Percentiles rank a stretch among this genome's conserved stretches.
These are phyloP conservation scores for Papilio aristodemus DNA, from an alignment of 1,140 invertebrate species.

Conservation along the genomic window DNA sequence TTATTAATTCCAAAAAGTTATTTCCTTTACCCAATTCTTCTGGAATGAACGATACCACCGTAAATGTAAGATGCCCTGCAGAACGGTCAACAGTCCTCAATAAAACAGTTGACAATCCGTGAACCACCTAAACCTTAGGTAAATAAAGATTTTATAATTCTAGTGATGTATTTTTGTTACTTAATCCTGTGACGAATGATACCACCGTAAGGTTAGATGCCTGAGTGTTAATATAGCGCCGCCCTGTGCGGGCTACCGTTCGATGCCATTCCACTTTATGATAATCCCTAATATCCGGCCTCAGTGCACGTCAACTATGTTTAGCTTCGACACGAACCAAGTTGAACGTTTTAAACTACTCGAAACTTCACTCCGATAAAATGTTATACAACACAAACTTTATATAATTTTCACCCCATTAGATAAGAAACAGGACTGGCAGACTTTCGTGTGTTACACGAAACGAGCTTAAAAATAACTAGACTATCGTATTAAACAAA, in stretches of 20 bases:
- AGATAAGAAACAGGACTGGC: too few relatives aligned
- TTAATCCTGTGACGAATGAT: background rate
- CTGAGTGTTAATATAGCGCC: constrained; percentile 76
- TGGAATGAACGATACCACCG: too few relatives aligned
- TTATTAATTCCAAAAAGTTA: background rate
- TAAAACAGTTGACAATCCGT: too few relatives aligned
- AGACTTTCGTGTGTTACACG: too few relatives aligned
- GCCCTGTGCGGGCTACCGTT: constrained; percentile 68
- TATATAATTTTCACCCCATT: too few relatives aligned
- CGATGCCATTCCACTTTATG: constrained; percentile 72
- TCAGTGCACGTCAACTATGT: constrained; percentile 50
- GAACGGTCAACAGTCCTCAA: too few relatives aligned
- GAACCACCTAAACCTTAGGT: too few relatives aligned
- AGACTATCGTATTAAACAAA: background rate
- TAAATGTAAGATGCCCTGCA: too few relatives aligned
- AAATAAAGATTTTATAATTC: background rate
- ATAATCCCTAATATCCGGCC: constrained; percentile 75
- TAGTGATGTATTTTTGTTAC: background rate
- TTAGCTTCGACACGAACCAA: constrained; percentile 40
- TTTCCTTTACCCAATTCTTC: too few relatives aligned
- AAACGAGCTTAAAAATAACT: background rate
- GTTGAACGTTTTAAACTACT: background rate
- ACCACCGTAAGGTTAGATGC: background rate
- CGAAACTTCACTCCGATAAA: background rate
- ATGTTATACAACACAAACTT: background rate